A percentile compares a stretch with the other conserved stretches of the same genome.
These are phyloP conservation scores for Pseudobourletiella spinata DNA, from an alignment of 1,140 invertebrate genomes.

Conservation along the genomic window DNA sequence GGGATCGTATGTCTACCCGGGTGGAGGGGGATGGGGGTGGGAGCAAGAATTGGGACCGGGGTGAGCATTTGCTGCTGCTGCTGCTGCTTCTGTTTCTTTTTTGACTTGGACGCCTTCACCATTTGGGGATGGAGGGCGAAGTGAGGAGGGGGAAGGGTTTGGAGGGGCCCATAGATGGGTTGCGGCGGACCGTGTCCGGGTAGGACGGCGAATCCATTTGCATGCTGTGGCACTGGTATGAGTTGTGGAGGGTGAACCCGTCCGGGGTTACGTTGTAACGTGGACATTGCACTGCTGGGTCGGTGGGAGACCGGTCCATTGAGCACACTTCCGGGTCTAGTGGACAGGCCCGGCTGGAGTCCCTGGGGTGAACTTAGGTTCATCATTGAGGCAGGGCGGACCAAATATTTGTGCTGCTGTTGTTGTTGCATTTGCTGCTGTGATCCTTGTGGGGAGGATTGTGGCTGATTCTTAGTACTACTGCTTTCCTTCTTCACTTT, in stretches of 20 bases:
- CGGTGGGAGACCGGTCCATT: conserved; percentile 36
- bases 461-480: neutral
- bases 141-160: conserved; percentile 35
- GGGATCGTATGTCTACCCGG: conserved; percentile 33
- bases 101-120: conserved; percentile 29
- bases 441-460: neutral
- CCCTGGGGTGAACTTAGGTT: conserved; percentile 30
- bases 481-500: conserved; percentile 43
- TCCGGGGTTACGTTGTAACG: conserved; percentile 30
- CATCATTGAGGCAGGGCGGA: conserved; percentile 37
- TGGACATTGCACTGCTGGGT: conserved; percentile 36
- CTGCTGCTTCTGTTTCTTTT: conserved; percentile 24
- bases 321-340: conserved; percentile 30
- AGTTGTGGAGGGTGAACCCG: conserved; percentile 31
- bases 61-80: conserved; percentile 26
- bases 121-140: conserved; percentile 27
- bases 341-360: conserved; percentile 28
- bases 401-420: conserved; percentile 28
- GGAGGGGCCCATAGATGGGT: conserved; percentile 38
- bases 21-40: conserved; percentile 39
- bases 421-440: conserved; percentile 26
- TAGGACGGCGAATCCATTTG: conserved; percentile 34
- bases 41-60: conserved; percentile 26
- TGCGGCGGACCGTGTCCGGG: conserved; percentile 34
- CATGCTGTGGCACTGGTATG: conserved; percentile 35